Evolutionary conservation across 2,888 invertebrate genomes (phyloP), one percentile per base, ranked within the genome.

Genomic region (Leucophenga maculata): DNA sequence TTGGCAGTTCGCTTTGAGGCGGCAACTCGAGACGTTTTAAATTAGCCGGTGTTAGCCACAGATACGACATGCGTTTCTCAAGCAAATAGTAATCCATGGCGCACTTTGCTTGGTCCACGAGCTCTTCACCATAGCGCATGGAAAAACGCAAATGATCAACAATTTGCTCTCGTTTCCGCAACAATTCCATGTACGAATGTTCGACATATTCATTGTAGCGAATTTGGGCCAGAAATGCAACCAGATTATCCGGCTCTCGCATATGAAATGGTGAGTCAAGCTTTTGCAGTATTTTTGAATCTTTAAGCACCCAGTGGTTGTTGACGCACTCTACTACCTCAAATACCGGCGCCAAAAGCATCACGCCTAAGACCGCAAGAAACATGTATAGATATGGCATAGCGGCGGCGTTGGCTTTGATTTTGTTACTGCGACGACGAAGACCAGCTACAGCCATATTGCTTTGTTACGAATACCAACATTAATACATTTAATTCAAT

Each of bases 251-350:
- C 3, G 89, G 86, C 67, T 88, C 85, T 2, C 86, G 80, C 79
- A 88, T 77, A 65, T 86, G 85, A 69, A 88, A 88, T 0, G 88
- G 88, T 0, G 88, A 88, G 72, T 88, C 87, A 67, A 87, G 77
- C 70, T 88, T 86, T 65, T 85, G 86, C 8, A 82, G 77, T 59
- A 88, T 87, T 32, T 81, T 77, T 39, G 86, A 87, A 76, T 87
- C 85, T 67, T 85, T 83, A 0, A 88, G 72, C n/a, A 85, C 78
- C 85, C 85, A 88, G 69, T 88, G 88, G 70, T 88, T 88, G 71
- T 80, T 78, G 13, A 57, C 20, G 55, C 20, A 20, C 8, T 26
- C 57, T 9, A 31, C 57, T 39, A 39, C 8, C 39, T 39, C 4
- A 39, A 11, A 39, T 39, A 9, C 39, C 39, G 39, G 39, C 39